Base-by-base conservation (phyloP, 2,113 vertebrate species). In the Chloropsis hardwickii region DNA sequence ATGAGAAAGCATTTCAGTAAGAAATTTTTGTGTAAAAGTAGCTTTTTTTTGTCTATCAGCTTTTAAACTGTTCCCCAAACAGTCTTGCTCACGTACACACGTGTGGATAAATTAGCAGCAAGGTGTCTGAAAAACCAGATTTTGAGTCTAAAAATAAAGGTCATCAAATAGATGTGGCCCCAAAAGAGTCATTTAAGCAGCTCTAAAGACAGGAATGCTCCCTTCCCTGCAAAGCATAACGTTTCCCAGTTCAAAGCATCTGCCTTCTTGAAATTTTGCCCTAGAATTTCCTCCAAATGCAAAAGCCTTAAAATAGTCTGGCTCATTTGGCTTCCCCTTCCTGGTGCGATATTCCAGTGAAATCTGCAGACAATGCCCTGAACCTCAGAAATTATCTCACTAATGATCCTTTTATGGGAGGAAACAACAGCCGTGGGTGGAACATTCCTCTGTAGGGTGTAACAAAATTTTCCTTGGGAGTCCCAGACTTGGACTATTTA, bases 361-460 rank as follows among this genome's bases (percentile, higher is more conserved):
- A 64, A 53, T 82, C 88, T 89, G 66, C 62, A 96, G 88, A 94
- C 89, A 95, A 84, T 80, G 54, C 78, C 80, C 12, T 12, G 47
- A 71, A 80, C 91, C 84, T 94, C 35, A 94, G 96, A 80, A 96
- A 89, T 92, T 81, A 77, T 90, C 94, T 95, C 86, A 4, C 88
- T 94, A 82, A 87, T 81, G 83, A 82, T 42, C 93, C 92, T 91
- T 91, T 95, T 90, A 69, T 81, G 88, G 86, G 91, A 93, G 91
- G 95, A 95, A 91, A 90, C 92, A 72, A 87, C 87, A 71, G 83
- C 60, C 4, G 78, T 86, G 94, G 94, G 90, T 95, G 90, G 93
- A 95, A 94, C 96, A 95, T 98, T 97, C 95, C 95, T 94, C 58
- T 42, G 69, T 4, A 88, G 96, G 97, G 97, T 6, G 96, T 86